Evolutionary conservation across 2,888 invertebrate genomes (phyloP).

Genomic region (Drosophila acutilabella): DNA sequence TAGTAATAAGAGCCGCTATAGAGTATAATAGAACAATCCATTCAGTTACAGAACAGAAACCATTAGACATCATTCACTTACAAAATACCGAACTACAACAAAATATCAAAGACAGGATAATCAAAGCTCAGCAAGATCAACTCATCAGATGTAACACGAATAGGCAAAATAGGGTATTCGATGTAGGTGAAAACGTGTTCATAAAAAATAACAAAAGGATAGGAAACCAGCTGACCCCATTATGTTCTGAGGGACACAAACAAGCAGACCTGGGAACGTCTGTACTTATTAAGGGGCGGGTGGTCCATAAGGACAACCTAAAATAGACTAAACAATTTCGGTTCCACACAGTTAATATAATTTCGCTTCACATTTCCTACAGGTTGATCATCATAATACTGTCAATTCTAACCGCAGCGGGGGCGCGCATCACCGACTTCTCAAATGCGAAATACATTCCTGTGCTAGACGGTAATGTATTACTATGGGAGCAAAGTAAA

Average conservation of each 20-base stretch:
- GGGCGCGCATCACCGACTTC: slow-evolving; percentile 11
- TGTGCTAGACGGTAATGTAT: slow-evolving; percentile 10
- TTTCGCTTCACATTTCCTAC: too few species aligned
- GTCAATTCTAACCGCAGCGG: neutral
- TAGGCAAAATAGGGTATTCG: slow-evolving; percentile 15
- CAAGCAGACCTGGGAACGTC: slow-evolving; percentile 24
- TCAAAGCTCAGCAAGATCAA: neutral
- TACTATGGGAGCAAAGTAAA: slow-evolving; percentile 10
- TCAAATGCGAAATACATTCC: slow-evolving; percentile 22
- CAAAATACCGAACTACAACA: too few species aligned
- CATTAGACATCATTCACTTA: neutral
- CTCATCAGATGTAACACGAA: slow-evolving; percentile 10
- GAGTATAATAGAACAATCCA: slow-evolving; percentile 7
- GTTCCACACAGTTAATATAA: neutral
- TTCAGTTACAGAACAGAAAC: neutral
- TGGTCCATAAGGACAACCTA: neutral
- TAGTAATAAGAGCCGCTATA: neutral
- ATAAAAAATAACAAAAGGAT: slow-evolving; percentile 16
- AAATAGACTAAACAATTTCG: neutral
- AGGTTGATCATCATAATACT: too few species aligned
- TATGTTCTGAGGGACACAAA: neutral
- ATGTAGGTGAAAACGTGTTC: slow-evolving; percentile 16
- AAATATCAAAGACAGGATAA: too few species aligned
- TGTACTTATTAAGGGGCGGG: slow-evolving; percentile 5
- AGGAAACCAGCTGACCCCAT: slow-evolving; percentile 12